Evolutionary conservation across 2,797 vertebrate species (phyloP).

Genomic region (Diplodus puntazzo): DNA sequence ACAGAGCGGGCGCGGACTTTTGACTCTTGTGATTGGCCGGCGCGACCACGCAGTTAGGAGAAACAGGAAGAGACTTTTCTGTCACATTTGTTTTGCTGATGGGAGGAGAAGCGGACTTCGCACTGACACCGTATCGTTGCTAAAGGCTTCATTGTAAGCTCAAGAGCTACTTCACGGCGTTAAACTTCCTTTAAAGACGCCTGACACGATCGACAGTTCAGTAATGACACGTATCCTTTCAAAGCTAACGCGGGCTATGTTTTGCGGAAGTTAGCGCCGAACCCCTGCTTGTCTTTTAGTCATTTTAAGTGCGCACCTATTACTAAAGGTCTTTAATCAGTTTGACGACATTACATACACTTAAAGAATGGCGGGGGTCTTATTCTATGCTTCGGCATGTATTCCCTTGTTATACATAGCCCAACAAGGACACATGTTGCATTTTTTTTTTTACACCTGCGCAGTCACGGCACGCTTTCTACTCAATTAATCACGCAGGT

Average conservation of each 20-base stretch:
- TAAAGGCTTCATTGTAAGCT: conserved; percentile 48
- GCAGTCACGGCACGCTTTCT: conserved; percentile 61
- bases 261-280: neutral
- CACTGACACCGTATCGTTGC: neutral
- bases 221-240: neutral
- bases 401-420: neutral
- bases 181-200: neutral
- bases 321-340: neutral
- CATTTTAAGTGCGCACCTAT: neutral
- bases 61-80: conserved; percentile 75
- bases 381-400: neutral
- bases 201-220: neutral
- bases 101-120: conserved; percentile 1
- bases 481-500: conserved; percentile 76
- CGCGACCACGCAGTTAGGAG: conserved; percentile 49
- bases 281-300: neutral
- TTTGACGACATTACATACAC: neutral
- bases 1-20: conserved; percentile 50
- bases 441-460: conserved; percentile 66
- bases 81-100: conserved; percentile 31
- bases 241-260: neutral
- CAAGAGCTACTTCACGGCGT: neutral
- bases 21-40: conserved; percentile 65
- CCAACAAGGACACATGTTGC: conserved; percentile 69
- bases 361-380: rapidly evolving